These are phyloP conservation scores for Anolis carolinensis DNA, from an alignment of 2,113 vertebrate genomes.

Conservation along the genomic window DNA sequence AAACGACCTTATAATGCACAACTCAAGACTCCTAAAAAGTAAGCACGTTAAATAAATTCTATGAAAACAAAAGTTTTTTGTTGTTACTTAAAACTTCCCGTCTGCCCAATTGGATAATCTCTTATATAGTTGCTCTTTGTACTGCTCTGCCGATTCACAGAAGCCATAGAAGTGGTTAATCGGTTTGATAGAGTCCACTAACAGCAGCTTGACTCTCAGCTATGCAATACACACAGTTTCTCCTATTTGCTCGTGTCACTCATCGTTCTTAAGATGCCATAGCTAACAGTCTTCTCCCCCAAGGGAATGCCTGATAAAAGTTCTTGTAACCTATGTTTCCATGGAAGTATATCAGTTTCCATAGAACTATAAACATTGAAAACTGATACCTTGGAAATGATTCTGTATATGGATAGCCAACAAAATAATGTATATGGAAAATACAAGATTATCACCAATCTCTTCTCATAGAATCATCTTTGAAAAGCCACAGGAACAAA, in stretches of 20 bases:
- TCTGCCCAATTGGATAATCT: neutral
- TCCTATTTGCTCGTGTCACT: neutral
- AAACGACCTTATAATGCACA: neutral
- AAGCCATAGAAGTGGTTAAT: neutral
- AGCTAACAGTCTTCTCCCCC: neutral
- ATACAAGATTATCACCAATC: no score
- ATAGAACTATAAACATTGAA: no score
- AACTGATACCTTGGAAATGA: no score
- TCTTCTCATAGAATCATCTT: no score
- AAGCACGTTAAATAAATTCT: constrained; percentile 21
- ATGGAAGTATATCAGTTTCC: no score
- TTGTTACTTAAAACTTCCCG: neutral
- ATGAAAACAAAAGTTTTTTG: neutral
- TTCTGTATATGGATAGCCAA: no score
- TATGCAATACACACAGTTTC: neutral
- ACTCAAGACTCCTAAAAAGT: constrained; percentile 11
- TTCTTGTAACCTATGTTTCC: neutral
- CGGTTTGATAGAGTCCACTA: neutral
- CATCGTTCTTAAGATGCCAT: neutral
- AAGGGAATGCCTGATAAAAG: neutral
- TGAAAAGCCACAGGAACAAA: no score
- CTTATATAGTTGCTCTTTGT: neutral
- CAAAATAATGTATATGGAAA: no score
- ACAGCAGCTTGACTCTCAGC: neutral
- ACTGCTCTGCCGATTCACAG: constrained; percentile 7